Evolutionary conservation across 2,797 vertebrate species (phyloP), one percentile per base, ranked within the genome.

Genomic region (Brachyrhaphis roseni): DNA sequence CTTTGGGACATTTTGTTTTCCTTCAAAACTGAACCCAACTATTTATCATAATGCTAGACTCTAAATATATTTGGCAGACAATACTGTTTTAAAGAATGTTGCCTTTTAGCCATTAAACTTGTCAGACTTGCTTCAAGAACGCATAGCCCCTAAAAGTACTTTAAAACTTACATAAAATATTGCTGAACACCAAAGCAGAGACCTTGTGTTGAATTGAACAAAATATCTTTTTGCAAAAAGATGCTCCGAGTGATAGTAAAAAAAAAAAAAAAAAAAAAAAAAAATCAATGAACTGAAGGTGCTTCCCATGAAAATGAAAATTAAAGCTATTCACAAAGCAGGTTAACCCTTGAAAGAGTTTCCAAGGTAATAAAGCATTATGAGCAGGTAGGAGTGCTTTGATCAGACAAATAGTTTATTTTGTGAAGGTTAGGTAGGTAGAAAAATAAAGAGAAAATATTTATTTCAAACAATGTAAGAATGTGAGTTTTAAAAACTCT

Each of bases 71-170:
- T 64, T 70, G 41, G 72, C 75, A 82, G 78, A 82, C 26, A 80
- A 36, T 41, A 12, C 23, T 18, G 0, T 76, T 84, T 83, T 68
- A 76, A 85, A 88, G 57, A 72, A 78, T 74, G 31, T 62, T 71
- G 75, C 36, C 43, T 72, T 68, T 85, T 77, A 78, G 36, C 81
- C 80, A 83, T 71, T 68, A 57, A 77, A 62, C n/a, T 78, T 39
- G 5, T 43, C 47, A 49, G 66, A 75, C 45, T 41, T 74, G 55
- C 43, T 75, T 46, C n/a, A 72, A 86, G 57, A 64, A 36, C 41
- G 26, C 13, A 41, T 20, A 45, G 59, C n/a, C 72, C 28, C 81
- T 45, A 5, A 13, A 16, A 49, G 43, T 31, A 31, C 8, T 74
- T 77, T 68, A 5, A 41, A 68, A 41, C 36, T 10, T 68, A 68